Conservation (phyloP, 30 jellyfish, hydroid and myxozoan species). For the Aurelia sp. region DNA sequence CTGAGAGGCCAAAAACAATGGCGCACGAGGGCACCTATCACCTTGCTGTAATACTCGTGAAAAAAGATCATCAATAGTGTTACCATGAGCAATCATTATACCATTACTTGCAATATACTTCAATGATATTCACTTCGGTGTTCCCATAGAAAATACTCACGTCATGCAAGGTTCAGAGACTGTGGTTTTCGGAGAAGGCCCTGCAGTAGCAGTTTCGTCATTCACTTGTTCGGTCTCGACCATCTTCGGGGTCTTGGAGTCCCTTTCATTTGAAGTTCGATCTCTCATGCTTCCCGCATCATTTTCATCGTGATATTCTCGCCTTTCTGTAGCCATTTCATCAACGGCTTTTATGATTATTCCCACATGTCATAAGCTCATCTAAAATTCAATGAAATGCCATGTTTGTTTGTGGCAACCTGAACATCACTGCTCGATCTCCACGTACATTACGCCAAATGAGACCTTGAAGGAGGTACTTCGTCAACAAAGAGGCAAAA, state of each 20-base stretch:
- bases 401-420: too few relatives aligned
- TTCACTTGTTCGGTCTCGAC: not conserved
- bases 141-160: slow-evolving; percentile 3
- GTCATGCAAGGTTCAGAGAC: slow-evolving; percentile 25
- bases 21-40: too few relatives aligned
- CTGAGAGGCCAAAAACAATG: too few relatives aligned
- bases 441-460: not conserved
- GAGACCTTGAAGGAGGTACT: not conserved
- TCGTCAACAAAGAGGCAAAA: too few relatives aligned
- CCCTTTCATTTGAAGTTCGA: not conserved
- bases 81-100: too few relatives aligned
- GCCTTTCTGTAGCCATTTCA: slow-evolving; percentile 27
- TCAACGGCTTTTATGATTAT: not conserved
- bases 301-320: slow-evolving; percentile 10
- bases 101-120: too few relatives aligned
- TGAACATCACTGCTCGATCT: not conserved
- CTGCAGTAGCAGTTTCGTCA: slow-evolving; percentile 12
- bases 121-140: too few relatives aligned
- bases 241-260: not conserved
- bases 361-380: slow-evolving; percentile 24
- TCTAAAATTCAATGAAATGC: not conserved
- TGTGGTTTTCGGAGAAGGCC: slow-evolving; percentile 2
- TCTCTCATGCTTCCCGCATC: not conserved
- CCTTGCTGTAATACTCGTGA: too few relatives aligned
- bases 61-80: too few relatives aligned